Conservation (phyloP, 2,888 invertebrate species). For the Brachyptera putata region DNA sequence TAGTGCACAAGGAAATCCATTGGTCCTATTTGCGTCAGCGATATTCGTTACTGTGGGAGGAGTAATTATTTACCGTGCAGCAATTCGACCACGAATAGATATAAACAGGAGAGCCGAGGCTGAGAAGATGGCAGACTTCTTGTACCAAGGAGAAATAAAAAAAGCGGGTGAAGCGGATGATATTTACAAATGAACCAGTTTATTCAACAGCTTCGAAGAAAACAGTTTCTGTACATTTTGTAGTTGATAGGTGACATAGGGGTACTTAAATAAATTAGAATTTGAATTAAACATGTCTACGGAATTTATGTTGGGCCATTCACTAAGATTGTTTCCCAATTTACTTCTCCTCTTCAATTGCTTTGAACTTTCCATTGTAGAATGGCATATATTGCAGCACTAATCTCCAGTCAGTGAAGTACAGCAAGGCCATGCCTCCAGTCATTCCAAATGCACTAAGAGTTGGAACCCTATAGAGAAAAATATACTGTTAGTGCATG, state of each 20-base stretch:
- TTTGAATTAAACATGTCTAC: no score
- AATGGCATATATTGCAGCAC: conserved; percentile 68
- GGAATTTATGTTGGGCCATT: no score
- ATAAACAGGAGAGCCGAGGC: conserved; percentile 5
- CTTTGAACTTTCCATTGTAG: conserved; percentile 68
- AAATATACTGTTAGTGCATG: not conserved
- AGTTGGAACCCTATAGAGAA: conserved; percentile 53
- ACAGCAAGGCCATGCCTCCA: conserved; percentile 57
- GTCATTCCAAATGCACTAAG: conserved; percentile 61
- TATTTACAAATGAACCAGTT: not conserved
- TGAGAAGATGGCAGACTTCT: conserved; percentile 3
- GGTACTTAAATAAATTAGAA: no score
- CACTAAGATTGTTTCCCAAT: no score
- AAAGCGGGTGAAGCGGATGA: not conserved
- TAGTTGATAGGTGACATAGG: no score
- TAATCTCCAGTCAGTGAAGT: conserved; percentile 76
- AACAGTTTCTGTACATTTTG: not conserved
- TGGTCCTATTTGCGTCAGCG: not conserved
- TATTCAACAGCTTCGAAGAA: no score
- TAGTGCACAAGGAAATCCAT: conserved; percentile 4
- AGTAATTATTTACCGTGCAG: not conserved
- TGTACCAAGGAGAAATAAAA: conserved; percentile 3
- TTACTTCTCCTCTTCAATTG: conserved; percentile 33
- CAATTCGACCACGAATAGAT: not conserved
- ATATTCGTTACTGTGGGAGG: not conserved